Evolutionary conservation across 1,140 invertebrate genomes (phyloP).

Genomic region (Penaeus vannamei): DNA sequence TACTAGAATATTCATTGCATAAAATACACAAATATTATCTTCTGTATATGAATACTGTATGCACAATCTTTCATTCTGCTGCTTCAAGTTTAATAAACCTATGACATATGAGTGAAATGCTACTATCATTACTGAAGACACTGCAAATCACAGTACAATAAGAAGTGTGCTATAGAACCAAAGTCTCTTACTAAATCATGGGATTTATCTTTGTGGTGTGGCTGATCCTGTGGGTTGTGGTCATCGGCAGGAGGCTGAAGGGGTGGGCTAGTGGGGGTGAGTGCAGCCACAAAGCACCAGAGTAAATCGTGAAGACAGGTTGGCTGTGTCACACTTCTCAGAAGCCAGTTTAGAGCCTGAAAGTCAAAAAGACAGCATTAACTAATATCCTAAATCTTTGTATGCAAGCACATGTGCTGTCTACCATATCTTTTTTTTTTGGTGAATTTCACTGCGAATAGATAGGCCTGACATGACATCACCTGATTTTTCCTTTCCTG

Average conservation of each 20-base stretch:
- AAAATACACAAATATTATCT: background rate
- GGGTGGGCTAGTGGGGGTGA: slow-evolving; percentile 70
- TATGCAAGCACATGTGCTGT: background rate
- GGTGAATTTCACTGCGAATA: too few relatives aligned
- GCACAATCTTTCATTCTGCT: too few relatives aligned
- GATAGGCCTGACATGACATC: too few relatives aligned
- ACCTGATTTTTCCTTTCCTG: too few relatives aligned
- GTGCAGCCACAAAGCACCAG: slow-evolving; percentile 91
- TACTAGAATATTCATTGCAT: background rate
- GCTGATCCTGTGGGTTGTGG: slow-evolving; percentile 65
- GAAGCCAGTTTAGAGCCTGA: slow-evolving; percentile 94
- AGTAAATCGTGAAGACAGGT: slow-evolving; percentile 92
- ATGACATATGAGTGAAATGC: too few relatives aligned
- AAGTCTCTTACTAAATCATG: slow-evolving; percentile 39
- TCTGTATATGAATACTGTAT: background rate
- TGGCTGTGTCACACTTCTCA: slow-evolving; percentile 91
- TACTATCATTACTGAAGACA: too few relatives aligned
- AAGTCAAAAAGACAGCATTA: slow-evolving; percentile 53
- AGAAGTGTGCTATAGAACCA: too few relatives aligned
- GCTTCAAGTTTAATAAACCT: too few relatives aligned
- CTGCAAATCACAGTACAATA: too few relatives aligned
- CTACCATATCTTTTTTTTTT: too few relatives aligned
- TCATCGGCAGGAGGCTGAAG: slow-evolving; percentile 50
- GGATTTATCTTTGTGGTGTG: slow-evolving; percentile 55
- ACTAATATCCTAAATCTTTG: background rate